Evolutionary conservation across 2,797 vertebrate species (phyloP).

Genomic region (Melanogrammus aeglefinus): DNA sequence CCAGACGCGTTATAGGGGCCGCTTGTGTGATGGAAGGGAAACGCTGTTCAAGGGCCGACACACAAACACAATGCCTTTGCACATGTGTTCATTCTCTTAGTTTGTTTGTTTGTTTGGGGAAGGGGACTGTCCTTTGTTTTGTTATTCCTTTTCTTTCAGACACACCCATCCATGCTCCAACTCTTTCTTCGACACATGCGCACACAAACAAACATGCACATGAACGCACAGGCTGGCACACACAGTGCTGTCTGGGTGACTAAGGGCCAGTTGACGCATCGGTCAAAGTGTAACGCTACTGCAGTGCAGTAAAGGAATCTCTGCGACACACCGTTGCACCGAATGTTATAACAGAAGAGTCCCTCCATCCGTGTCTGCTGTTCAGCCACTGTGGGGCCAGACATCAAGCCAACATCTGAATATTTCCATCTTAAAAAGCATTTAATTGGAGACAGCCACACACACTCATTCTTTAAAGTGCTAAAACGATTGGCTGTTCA

Average conservation of each 20-base stretch:
- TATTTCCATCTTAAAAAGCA: background rate
- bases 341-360: background rate
- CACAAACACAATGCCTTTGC: background rate
- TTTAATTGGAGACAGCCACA: background rate
- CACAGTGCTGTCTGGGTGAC: conserved; percentile 26
- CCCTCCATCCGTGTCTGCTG: background rate
- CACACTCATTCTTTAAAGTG: background rate
- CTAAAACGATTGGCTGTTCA: background rate
- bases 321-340: conserved; percentile 22
- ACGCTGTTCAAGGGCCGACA: conserved; percentile 9
- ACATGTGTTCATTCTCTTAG: background rate
- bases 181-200: background rate
- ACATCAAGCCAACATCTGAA: background rate
- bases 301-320: conserved; percentile 47
- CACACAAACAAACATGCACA: background rate
- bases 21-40: conserved; percentile 12
- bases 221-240: conserved; percentile 22
- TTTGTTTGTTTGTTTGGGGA: conserved; percentile 7
- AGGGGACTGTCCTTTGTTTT: background rate
- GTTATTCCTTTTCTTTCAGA: background rate
- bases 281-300: conserved; percentile 34
- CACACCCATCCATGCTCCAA: background rate
- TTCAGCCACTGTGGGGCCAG: background rate
- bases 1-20: conserved; percentile 7
- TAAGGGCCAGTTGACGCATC: conserved; percentile 22